Evolutionary conservation across 2,888 invertebrate species (phyloP), one percentile per base, ranked within the genome.

Genomic region (Melinaea menophilus): DNA sequence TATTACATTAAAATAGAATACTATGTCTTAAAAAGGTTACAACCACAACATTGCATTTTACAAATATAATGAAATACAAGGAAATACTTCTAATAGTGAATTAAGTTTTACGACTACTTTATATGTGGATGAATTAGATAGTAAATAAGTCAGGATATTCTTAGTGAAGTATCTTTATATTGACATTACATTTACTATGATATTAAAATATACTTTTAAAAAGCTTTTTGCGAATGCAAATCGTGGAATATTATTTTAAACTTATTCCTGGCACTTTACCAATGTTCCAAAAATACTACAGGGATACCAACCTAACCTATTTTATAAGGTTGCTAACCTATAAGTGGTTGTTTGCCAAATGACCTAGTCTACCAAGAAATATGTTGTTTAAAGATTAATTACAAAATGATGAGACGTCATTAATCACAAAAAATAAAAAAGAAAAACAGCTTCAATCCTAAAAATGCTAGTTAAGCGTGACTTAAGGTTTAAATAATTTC

Each of bases 241-340:
- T 31, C 7, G 31, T 31, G 22, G n/a, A 51, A 51, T 7, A 51
- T 51, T 7, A 31, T 51, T 51, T 31, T 51, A 22, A 51, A 51
- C 51, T 31, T 51, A 2, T 51, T 31, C 51, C 31, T 51, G 51
- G 51, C 51, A 51, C 31, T 51, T 51, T 51, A 51, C 51, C 51
- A 51, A 51, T 31, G 51, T 31, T 51, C 51, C 51, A 51, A 31
- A 11, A 51, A 51, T 51, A 51, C 51, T 31, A 51, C 51, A 31
- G 22, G 22, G 7, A 51, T 51, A 11, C 51, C 51, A 51, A 51
- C 51, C 51, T 31, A 51, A 51, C 51, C 51, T 51, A 51, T 31
- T 31, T 31, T 31, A 31, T 51, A 31, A 51, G 51, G 51, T 51
- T 51, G 11, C 31, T 31, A n/a, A 51, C 31, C 51, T 51, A 31